phyloP scores from a whole-genome alignment of 2,113 vertebrate species.

The Catharus bicknelli region DNA sequence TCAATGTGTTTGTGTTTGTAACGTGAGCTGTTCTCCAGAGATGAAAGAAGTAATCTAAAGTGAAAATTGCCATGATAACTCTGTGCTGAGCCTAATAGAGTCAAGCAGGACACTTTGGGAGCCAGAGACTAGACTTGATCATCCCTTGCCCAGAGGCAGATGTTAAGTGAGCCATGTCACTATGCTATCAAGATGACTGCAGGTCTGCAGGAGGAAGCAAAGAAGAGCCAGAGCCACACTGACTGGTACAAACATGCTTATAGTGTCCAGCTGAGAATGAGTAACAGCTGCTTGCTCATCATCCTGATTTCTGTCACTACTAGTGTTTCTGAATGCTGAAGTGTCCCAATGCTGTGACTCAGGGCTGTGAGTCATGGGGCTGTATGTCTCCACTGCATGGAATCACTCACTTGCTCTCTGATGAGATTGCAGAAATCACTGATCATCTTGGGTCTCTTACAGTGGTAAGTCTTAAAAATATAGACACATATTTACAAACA shows the following conservation, averaged over 20 bases:
- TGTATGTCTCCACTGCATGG: constrained; percentile 40
- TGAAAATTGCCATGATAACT: constrained; percentile 22
- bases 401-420: constrained; percentile 56
- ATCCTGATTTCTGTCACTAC: constrained; percentile 61
- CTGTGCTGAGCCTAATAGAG: constrained; percentile 23
- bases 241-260: constrained; percentile 50
- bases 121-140: constrained; percentile 33
- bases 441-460: constrained; percentile 41
- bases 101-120: constrained; percentile 30
- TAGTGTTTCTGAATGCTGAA: constrained; percentile 48
- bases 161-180: constrained; percentile 34
- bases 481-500: constrained; percentile 44
- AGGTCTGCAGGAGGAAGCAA: constrained; percentile 46
- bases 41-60: constrained; percentile 17
- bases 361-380: constrained; percentile 60
- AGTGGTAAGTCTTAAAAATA: constrained; percentile 3
- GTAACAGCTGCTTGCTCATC: constrained; percentile 69
- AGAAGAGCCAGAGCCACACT: constrained; percentile 38
- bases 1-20: neutral
- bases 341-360: constrained; percentile 63
- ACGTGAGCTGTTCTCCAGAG: neutral
- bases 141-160: constrained; percentile 46
- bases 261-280: constrained; percentile 66
- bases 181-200: constrained; percentile 33
- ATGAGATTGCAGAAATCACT: constrained; percentile 61